These are phyloP conservation scores for Hybognathus amarus DNA, from an alignment of 2,797 vertebrate species.

Conservation along the genomic window DNA sequence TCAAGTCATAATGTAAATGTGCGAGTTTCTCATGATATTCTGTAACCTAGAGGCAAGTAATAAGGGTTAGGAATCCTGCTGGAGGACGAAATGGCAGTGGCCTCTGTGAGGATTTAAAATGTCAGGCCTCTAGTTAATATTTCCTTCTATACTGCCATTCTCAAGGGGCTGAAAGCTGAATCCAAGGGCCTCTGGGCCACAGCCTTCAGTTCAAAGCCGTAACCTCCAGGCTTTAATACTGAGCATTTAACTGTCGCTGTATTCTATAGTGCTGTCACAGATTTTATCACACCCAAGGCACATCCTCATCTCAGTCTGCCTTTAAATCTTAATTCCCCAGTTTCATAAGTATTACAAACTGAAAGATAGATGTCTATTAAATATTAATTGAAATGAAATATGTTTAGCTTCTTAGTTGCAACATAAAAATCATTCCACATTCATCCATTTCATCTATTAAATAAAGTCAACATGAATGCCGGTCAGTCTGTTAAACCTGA, in stretches of 20 bases:
- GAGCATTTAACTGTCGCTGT: slow-evolving; percentile 29
- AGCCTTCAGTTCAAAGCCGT: slow-evolving; percentile 34
- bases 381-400: slow-evolving; percentile 8
- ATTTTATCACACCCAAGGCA: slow-evolving; percentile 17
- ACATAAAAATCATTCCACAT: not conserved
- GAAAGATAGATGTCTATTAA: not conserved
- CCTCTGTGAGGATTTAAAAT: slow-evolving; percentile 40
- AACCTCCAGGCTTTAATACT: slow-evolving; percentile 38
- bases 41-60: slow-evolving; percentile 27
- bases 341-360: slow-evolving; percentile 16
- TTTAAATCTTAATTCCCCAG: slow-evolving; percentile 14
- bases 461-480: not conserved
- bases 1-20: slow-evolving; percentile 26
- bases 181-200: slow-evolving; percentile 30
- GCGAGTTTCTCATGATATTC: not conserved
- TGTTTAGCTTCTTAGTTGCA: not conserved
- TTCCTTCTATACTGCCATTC: slow-evolving; percentile 32
- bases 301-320: not conserved
- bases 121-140: slow-evolving; percentile 42
- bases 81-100: slow-evolving; percentile 23
- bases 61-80: slow-evolving; percentile 38
- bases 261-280: slow-evolving; percentile 27
- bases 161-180: slow-evolving; percentile 27
- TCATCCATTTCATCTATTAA: not conserved
- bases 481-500: not conserved